Evolutionary conservation across 1,140 invertebrate genomes (phyloP), one percentile per base, ranked within the genome.

Genomic region (Hycleus phaleratus): DNA sequence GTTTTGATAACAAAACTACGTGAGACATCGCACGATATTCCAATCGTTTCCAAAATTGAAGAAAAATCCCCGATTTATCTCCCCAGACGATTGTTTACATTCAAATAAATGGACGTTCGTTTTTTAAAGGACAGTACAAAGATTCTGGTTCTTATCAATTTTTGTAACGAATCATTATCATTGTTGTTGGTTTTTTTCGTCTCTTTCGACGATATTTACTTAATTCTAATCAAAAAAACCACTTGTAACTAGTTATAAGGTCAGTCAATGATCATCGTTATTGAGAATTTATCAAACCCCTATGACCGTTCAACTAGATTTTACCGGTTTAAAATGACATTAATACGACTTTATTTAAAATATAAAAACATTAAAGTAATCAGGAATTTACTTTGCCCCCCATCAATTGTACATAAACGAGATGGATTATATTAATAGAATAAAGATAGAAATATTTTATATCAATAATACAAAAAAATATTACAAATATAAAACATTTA

Each of bases 261-360:
- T 68, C 67, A 66, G 55, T 39, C 49, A 65, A 55, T 49, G 56
- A 62, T 46, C 49, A 58, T 50, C 38, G 46, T 64, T 24, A 52
- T 52, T 46, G 49, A 42, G 10, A 11, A 46, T 26, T 70, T 68
- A 70, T 68, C 66, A 63, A 55, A 64, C 67, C 65, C 65, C 67
- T 60, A 44, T 61, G 65, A 65, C 60, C 60, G 61, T 62, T 61
- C 32, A 60, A 61, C 67, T 39, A 58, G 67, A 55, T 66, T 61
- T 62, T 58, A 59, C 66, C 59, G 32, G 66, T 58, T 58, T 9
- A 9, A 64, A 62, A 60, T 60, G 60, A 66, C 65, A 58, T 62
- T 58, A 59, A 58, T 55, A 62, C 46, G 53, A 64, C 46, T 62
- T 55, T 63, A 50, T 63, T 55, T 52, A 49, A 45, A 53, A 56